Conservation (phyloP, 1,140 invertebrate genomes). For the Babylonia areolata region DNA sequence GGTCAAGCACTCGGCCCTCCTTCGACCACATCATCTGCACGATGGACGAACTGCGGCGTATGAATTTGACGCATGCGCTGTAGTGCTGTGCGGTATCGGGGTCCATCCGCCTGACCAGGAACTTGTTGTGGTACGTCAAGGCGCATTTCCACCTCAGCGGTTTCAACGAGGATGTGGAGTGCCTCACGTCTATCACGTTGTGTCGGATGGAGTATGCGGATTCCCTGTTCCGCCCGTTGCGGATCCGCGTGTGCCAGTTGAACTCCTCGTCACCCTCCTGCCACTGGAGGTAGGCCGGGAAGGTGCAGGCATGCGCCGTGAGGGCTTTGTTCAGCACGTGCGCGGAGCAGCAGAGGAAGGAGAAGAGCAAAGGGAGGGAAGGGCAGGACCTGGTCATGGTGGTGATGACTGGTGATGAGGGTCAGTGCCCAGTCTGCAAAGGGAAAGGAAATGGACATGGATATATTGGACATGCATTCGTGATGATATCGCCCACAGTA, state of each 20-base stretch:
- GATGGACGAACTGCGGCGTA: slow-evolving; percentile 46
- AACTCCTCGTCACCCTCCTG: slow-evolving; percentile 14
- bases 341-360: not conserved
- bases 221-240: slow-evolving; percentile 34
- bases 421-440: no score
- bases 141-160: slow-evolving; percentile 44
- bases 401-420: not conserved
- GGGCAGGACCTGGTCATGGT: not conserved
- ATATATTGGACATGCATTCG: not conserved
- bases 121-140: slow-evolving; percentile 37
- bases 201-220: slow-evolving; percentile 39
- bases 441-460: no score
- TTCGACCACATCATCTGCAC: slow-evolving; percentile 51
- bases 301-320: slow-evolving; percentile 31
- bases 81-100: slow-evolving; percentile 16
- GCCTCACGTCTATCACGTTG: slow-evolving; percentile 40
- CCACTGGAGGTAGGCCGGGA: slow-evolving; percentile 37
- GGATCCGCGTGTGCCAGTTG: slow-evolving; percentile 44
- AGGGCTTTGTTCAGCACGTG: not conserved
- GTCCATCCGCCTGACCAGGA: slow-evolving; percentile 45
- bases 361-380: not conserved
- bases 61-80: slow-evolving; percentile 50
- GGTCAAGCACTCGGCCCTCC: slow-evolving; percentile 32
- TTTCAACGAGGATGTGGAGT: not conserved
- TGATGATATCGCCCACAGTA: no score